Evolutionary conservation across 2,888 invertebrate genomes (phyloP), one percentile per base, ranked within the genome.

Genomic region (Drosophila silvestris): DNA sequence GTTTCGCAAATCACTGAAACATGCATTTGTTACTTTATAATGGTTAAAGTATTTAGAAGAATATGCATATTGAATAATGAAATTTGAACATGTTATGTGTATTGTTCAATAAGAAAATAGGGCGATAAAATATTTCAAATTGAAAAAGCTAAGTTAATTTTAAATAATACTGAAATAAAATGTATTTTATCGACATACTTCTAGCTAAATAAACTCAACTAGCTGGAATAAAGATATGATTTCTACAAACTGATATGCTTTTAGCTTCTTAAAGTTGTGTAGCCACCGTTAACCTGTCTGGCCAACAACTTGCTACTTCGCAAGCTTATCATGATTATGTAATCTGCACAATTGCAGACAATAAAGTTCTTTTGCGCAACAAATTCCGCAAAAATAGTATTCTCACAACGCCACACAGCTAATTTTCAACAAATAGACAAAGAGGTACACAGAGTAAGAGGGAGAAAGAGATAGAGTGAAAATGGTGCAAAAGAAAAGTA

Each of bases 331-430:
- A 66, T 78, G 82, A 86, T 87, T 85, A 74, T 74, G 79, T 86
- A 88, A 89, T 87, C 86, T 85, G 74, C 75, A 60, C 76, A 82
- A 83, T 77, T 88, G 83, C 89, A 85, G 87, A 89, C 89, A 86
- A 87, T 86, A 87, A 86, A 88, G 76, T 88, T 79, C 70, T 81
- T 77, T 68, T 63, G 81, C 76, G 66, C 75, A 76, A 52, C 77
- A 32, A 84, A 74, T 79, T 68, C 44, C 70, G 70, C 71, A 74
- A 77, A 58, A 83, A 81, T 78, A 81, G 54, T 83, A 85, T 85
- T 81, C 83, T 87, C 83, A 85, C 82, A 83, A 73, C 80, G 87
- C 86, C 82, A 82, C 80, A 74, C 77, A 79, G 87, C 83, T 85
- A 85, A 85, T 85, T 85, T 85, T 74, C 74, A 77, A 57, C 59